Evolutionary conservation across 1,140 invertebrate genomes (phyloP).

Genomic region (Panulirus ornatus): DNA sequence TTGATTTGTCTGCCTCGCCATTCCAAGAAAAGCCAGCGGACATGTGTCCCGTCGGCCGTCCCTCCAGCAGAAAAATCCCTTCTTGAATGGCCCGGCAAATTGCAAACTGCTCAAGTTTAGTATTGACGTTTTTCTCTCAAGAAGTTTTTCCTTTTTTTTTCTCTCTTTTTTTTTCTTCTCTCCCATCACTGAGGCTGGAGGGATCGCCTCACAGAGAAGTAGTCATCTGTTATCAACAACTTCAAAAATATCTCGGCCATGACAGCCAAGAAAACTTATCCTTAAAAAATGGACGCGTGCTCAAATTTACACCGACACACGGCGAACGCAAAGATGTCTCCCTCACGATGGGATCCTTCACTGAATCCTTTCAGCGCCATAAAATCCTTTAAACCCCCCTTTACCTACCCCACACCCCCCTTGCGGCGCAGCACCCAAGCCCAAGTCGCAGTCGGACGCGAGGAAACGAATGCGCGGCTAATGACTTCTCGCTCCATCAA

Average conservation of each 20-base stretch:
- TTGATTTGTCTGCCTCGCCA: constrained; percentile 6
- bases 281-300: neutral
- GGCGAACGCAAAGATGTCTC: neutral
- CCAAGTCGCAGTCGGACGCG: constrained; percentile 53
- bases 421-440: neutral
- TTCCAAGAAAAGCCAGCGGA: neutral
- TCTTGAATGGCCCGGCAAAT: constrained; percentile 21
- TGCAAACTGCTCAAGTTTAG: constrained; percentile 8
- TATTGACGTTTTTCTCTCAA: neutral
- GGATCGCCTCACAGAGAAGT: constrained; percentile 37
- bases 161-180: neutral
- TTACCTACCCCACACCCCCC: neutral
- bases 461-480: constrained; percentile 66
- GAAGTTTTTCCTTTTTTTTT: neutral
- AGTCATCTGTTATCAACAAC: neutral
- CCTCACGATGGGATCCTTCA: neutral
- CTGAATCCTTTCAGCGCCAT: neutral
- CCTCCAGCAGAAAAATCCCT: neutral
- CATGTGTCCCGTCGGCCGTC: neutral
- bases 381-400: neutral
- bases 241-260: neutral
- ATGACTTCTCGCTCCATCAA: constrained; percentile 75
- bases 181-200: neutral
- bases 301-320: neutral
- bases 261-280: neutral